Base-by-base conservation (phyloP, 2,797 vertebrate species). In the Phalanger gymnotis region DNA sequence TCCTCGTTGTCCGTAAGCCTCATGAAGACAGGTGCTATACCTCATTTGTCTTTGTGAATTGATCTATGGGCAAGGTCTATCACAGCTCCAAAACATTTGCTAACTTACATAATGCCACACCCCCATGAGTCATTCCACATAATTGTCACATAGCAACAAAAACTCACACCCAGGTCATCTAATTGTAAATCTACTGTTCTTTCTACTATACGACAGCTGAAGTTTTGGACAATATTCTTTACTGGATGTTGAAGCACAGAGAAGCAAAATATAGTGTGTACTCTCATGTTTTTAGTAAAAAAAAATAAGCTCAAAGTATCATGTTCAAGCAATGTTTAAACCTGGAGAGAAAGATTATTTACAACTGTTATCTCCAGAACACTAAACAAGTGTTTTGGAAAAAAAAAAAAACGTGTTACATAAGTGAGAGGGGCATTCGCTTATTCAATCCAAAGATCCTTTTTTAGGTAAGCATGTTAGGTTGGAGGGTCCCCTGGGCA, bases 301-400 rank as follows among this genome's bases (percentile, higher is more conserved):
- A 11, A 31, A 61, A 31, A n/a, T 0, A 22, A 81, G 16, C 61
- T 73, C 40, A 81, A 81, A 81, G 40, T 81, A 81, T 81, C 40
- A 27, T 51, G 73, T 51, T 47, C 73, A 47, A 87, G 25, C 40
- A 47, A 47, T 81, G 19, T 81, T 81, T 73, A 66, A 90, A 95
- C 81, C 91, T 92, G 30, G 51, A 53, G 13, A 91, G 40, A 54
- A 91, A 30, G 66, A 28, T 14, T 51, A 53, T 54, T 92, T 61
- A 81, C 54, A 92, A n/a, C 73, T 92, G 94, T 93, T 73, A 19
- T 73, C 30, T 53, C 22, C 13, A 90, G n/a, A n/a, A 87, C 92
- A n/a, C 12, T 94, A 92, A 94, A 58, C 28, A 54, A 4, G 73
- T 55, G 90, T 6, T n/a, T 92, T 6, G 30, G 25, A 61, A 40